Percentiles rank a stretch among this genome's conserved stretches.
Conservation (phyloP, 1,140 invertebrate species). For the Trypoxylus dichotomus region DNA sequence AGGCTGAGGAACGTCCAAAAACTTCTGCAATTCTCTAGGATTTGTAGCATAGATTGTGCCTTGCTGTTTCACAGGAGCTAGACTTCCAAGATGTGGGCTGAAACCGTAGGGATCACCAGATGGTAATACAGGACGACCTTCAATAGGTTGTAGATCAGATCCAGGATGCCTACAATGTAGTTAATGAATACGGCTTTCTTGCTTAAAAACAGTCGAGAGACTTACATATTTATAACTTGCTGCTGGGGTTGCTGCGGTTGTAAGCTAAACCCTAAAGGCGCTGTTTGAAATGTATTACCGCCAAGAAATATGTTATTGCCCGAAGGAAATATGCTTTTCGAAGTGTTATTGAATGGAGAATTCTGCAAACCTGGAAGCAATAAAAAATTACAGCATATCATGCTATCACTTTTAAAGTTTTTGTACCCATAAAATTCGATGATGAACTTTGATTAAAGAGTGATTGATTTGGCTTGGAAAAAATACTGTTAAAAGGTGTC, state of each 20-base stretch:
- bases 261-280: conserved; percentile 36
- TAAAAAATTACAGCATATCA: no score
- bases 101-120: conserved; percentile 35
- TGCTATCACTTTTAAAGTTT: no score
- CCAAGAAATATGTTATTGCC: not conserved
- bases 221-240: not conserved
- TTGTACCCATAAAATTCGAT: not conserved
- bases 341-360: not conserved
- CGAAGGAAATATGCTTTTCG: not conserved
- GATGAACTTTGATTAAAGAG: conserved; percentile 10
- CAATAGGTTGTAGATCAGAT: not conserved
- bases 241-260: conserved; percentile 35
- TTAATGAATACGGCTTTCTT: not conserved
- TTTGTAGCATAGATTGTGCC: conserved; percentile 39
- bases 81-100: conserved; percentile 33
- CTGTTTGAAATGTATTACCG: not conserved
- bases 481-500: conserved; percentile 18
- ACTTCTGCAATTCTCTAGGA: conserved; percentile 34
- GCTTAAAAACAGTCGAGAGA: no score
- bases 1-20: not conserved
- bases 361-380: no score
- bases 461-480: conserved; percentile 31
- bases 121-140: conserved; percentile 29
- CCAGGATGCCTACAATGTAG: not conserved
- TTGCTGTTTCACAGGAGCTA: conserved; percentile 31